Evolutionary conservation across 2,113 vertebrate genomes (phyloP), one percentile per base, ranked within the genome.

Genomic region (Agapornis roseicollis): DNA sequence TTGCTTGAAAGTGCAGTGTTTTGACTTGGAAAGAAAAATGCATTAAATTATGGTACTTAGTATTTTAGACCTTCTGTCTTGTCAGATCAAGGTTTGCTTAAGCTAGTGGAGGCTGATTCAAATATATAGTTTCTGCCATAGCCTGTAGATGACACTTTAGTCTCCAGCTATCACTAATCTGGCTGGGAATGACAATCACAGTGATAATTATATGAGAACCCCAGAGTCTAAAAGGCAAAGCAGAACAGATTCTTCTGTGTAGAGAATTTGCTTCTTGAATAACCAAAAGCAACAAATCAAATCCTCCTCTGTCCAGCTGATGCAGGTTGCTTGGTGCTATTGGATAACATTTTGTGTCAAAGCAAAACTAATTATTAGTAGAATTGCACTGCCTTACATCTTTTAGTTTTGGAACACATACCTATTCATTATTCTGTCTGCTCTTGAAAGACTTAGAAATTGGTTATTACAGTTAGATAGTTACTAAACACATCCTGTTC

Each of bases 361-460:
- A 93, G 83, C 49, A 92, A 68, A 90, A 35, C 68, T 79, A 86
- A 94, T 94, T 81, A 76, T 86, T 85, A 72, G 72, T 88, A 69
- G 63, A 79, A 64, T 72, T 60, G 23, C 79, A 80, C 78, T 84
- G 61, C 80, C 70, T 84, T 79, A 56, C 37, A 6, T 84, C 49
- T 64, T 86, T 76, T 65, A 89, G 58, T 81, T 95, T 79, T 72
- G 69, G 44, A 96, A 90, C 28, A 58, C 37, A 58, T 97, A 44
- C 65, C 58, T 96, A 94, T 96, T 96, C 85, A 81, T 95, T 93
- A 72, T 89, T 89, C 52, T 77, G 71, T 85, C 72, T 93, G 85
- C 69, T 90, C 61, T 53, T 74, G 68, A 90, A 96, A 86, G 61
- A 68, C 85, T 74, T 86, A 56, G 65, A 65, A 86, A 61, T 93